Evolutionary conservation across 2,113 vertebrate species (phyloP).

Genomic region (Spea multiplicata): DNA sequence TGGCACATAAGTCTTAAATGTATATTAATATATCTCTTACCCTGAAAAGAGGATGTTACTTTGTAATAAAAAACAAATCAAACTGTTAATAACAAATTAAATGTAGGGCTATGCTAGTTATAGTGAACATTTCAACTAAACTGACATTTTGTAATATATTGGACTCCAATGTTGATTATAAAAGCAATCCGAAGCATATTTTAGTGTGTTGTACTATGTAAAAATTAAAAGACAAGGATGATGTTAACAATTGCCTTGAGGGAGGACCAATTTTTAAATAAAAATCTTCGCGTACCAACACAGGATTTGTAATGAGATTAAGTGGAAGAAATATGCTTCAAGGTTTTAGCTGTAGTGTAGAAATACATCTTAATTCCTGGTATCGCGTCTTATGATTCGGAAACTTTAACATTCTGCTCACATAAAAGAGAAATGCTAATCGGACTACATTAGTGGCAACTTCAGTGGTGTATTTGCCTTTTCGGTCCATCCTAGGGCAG

Average conservation of each 20-base stretch:
- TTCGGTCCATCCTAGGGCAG: no score
- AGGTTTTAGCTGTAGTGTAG: conserved; percentile 33
- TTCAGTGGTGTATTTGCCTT: no score
- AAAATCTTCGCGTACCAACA: conserved; percentile 36
- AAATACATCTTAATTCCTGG: conserved; percentile 24
- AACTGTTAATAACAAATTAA: no score
- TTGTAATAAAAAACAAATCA: no score
- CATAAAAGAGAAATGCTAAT: no score
- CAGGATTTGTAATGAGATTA: conserved; percentile 32
- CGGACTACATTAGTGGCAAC: no score
- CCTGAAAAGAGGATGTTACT: no score
- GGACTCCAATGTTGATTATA: conserved; percentile 33
- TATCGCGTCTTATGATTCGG: not conserved
- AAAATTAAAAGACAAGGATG: conserved; percentile 35
- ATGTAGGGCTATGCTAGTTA: no score
- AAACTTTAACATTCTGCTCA: no score
- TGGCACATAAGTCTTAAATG: no score
- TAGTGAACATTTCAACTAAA: no score
- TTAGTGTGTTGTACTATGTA: conserved; percentile 36
- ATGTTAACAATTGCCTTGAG: conserved; percentile 39
- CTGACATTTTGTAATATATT: conserved; percentile 21
- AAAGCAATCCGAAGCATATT: conserved; percentile 39
- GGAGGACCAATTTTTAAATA: conserved; percentile 30
- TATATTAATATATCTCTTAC: no score
- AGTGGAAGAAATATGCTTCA: conserved; percentile 11